These are phyloP conservation scores for Bambusicola thoracicus DNA, from an alignment of 2,113 vertebrate genomes.

Conservation along the genomic window DNA sequence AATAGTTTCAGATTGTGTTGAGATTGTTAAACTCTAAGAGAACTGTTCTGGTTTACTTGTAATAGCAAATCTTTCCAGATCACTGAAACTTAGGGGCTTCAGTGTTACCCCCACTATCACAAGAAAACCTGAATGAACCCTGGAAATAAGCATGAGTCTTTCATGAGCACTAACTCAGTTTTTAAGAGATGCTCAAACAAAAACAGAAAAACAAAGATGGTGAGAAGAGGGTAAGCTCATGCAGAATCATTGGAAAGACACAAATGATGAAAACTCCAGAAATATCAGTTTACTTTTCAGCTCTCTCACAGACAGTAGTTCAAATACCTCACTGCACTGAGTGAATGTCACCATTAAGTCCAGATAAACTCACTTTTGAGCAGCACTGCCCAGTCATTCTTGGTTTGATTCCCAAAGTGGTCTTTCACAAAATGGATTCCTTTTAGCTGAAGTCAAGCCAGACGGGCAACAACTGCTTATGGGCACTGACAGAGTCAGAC, in stretches of 20 bases:
- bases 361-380: background rate
- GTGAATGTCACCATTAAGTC: background rate
- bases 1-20: background rate
- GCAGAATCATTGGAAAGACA: background rate
- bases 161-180: background rate
- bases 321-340: background rate
- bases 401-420: background rate
- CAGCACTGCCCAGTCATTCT: background rate
- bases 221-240: background rate
- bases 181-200: background rate
- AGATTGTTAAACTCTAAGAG: background rate
- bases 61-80: background rate
- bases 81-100: background rate
- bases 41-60: background rate
- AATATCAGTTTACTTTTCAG: background rate
- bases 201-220: background rate
- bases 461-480: background rate
- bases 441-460: background rate
- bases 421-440: background rate
- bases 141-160: background rate
- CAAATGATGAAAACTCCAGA: background rate
- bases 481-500: background rate
- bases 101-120: background rate
- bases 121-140: background rate
- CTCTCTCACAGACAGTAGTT: background rate